Base-by-base conservation (phyloP, 1,140 invertebrate genomes). In the Cotesia vestalis region DNA sequence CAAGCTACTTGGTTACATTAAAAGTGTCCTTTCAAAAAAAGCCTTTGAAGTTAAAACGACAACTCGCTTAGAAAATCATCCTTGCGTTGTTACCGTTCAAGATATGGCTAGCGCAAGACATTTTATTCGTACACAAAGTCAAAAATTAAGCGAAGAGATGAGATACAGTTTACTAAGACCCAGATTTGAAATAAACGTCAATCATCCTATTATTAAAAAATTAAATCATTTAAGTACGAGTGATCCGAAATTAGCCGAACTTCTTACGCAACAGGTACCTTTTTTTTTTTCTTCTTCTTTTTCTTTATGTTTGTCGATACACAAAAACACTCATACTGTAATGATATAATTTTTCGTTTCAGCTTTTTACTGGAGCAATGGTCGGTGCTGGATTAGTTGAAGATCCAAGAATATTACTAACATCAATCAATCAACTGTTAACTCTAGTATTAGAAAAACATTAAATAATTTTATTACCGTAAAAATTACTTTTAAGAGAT, bases 81-180 rank as follows among this genome's bases (percentile, higher is more conserved):
- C 97, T 0, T 98, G 96, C 84, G 93, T 98, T 1, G 90, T 99
- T 0, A 97, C 96, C 1, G 94, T 98, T 0, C 93, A 95, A 78
- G 96, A 99, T 85, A 98, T 99, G 96, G 96, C 94, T 0, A 94
- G 95, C 8, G 96, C 96, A 0, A 88, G 97, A 72, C 97, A 99
- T 85, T 98, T 99, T 79, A 92, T 99, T 69, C 90, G 94, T 61
- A 96, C 96, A 4, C 95, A 97, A 78, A 91, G 94, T 64, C 92
- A 95, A 80, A 91, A 93, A 77, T 87, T 97, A 36, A 91, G 91
- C 0, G 94, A 97, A 77, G 95, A 97, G 76, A 93, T 95, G 79
- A 89, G 95, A 78, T 96, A 93, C 80, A 91, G 94, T 1, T 83
- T 98, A 14, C 87, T 99, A 36, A 94, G 97, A 81, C 96, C 97